Evolutionary conservation across 2,113 vertebrate genomes (phyloP).

Genomic region (Corythornis cristatus): DNA sequence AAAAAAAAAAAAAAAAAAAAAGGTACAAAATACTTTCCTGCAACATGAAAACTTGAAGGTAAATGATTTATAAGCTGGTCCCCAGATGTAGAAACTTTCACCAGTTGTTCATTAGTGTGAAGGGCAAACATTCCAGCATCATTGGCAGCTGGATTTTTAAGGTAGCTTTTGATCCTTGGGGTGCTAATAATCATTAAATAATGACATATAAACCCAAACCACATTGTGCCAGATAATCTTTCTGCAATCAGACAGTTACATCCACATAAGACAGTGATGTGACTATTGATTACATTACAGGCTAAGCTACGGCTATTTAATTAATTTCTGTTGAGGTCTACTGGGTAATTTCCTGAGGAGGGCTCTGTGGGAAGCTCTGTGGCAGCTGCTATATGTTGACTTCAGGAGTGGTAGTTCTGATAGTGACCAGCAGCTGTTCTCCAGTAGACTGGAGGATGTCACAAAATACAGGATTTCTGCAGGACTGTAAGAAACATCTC

Average conservation of each 20-base stretch:
- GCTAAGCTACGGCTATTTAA: conserved; percentile 18
- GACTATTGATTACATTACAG: conserved; percentile 56
- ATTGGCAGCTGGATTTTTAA: neutral
- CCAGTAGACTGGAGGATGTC: neutral
- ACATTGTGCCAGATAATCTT: conserved; percentile 2
- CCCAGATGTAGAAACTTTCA: conserved; percentile 17
- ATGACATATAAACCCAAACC: conserved; percentile 3
- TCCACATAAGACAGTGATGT: neutral
- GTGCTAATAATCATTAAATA: conserved; percentile 25
- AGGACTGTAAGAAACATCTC: neutral
- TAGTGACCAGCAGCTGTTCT: neutral
- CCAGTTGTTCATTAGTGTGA: neutral
- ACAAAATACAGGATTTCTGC: neutral
- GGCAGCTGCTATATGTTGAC: neutral
- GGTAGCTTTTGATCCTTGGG: neutral
- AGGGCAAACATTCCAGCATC: neutral
- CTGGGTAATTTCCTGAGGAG: conserved; percentile 34
- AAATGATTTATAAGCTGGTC: conserved; percentile 15
- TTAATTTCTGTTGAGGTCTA: conserved; percentile 48
- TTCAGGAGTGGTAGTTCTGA: neutral
- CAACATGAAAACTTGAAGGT: conserved; percentile 54
- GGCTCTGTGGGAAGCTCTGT: neutral
- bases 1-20: neutral
- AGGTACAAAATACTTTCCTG: conserved; percentile 37
- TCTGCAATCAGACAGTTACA: conserved; percentile 4